Base-by-base conservation (phyloP, 2,797 vertebrate species). In the Ceryle rudis region DNA sequence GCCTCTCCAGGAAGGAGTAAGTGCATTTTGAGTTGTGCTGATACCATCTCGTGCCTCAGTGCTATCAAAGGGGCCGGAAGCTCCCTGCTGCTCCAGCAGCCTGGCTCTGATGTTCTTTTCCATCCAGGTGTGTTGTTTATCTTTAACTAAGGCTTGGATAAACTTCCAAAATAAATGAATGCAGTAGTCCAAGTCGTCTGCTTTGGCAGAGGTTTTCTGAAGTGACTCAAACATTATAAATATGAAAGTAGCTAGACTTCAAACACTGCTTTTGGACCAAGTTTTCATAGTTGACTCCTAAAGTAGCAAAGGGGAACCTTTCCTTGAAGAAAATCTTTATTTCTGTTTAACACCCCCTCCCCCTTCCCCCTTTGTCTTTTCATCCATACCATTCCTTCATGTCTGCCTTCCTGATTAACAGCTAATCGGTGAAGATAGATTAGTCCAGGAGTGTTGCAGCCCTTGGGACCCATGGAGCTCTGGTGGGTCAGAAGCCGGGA, bases 101-200 rank as follows among this genome's bases (percentile, higher is more conserved):
- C 67, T 21, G 19, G 81, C 80, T 95, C 93, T 77, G 93, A 77
- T 72, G 70, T 94, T 95, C 87, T 95, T 73, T 96, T 80, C 64
- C 90, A 81, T 93, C 44, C 82, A 95, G 64, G 74, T 67, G 6
- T 12, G 11, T 72, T 94, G 91, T 95, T 96, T 97, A 77, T 96
- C 74, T 95, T 92, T 92, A 61, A 54, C 91, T 88, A 82, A 84
- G 91, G 71, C 54, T 94, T 94, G 97, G 82, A 80, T 96, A 91
- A 96, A 96, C 92, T 88, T 94, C 92, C 83, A 95, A 94, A 95
- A 92, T 93, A 95, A 95, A 89, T 94, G 33, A 65, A 75, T 69
- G 35, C 25, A 81, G 75, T 70, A 78, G 74, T 77, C 84, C 70
- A 61, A 46, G 25, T 54, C 2, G 81, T 62, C 89, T 92, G 46